Conservation (phyloP, 2,888 invertebrate genomes). For the Andricus quercusramuli region DNA sequence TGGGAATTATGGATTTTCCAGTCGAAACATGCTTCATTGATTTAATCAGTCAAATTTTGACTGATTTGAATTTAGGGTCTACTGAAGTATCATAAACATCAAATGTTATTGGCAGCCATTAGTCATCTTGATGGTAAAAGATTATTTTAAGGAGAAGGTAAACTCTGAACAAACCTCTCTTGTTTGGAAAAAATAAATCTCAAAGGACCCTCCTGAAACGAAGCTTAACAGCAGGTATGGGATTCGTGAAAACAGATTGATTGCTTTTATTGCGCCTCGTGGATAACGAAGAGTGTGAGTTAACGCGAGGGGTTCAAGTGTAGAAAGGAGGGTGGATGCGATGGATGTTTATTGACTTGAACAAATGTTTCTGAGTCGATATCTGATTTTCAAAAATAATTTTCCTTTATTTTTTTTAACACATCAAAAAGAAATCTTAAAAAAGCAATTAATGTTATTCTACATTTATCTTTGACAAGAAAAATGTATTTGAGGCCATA, state of each 20-base stretch:
- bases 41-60: no score
- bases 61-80: no score
- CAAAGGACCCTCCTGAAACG: background rate
- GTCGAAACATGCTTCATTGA: no score
- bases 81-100: background rate
- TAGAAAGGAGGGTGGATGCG: background rate
- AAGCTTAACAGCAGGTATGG: slow-evolving; percentile 4
- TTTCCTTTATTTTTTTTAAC: background rate
- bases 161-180: background rate
- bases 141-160: background rate
- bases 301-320: background rate
- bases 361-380: background rate
- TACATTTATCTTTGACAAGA: background rate
- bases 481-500: background rate
- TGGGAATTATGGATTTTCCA: no score
- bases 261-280: background rate
- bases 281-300: background rate
- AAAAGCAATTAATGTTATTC: background rate
- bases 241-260: slow-evolving; percentile 2
- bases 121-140: background rate
- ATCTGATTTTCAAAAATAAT: background rate
- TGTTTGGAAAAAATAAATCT: slow-evolving; percentile 2
- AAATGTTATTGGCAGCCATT: background rate
- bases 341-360: background rate
- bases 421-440: background rate